Conservation (phyloP, 2,888 invertebrate genomes). For the Scaptomyza polygonia region DNA sequence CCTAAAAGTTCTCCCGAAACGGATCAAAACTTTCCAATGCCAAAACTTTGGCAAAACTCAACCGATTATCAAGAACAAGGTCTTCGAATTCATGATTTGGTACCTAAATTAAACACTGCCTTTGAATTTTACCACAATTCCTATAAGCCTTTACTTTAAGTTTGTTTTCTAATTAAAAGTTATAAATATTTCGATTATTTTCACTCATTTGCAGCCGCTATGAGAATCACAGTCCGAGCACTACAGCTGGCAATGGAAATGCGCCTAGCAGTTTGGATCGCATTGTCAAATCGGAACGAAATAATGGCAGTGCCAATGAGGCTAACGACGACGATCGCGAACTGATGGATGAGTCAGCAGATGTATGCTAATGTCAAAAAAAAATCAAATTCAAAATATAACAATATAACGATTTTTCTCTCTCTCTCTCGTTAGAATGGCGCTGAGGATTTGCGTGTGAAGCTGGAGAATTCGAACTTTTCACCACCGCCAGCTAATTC, state of each 20-base stretch:
- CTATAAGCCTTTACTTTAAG: too few relatives aligned
- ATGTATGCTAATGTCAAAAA: constrained; percentile 51
- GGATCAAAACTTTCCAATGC: too few relatives aligned
- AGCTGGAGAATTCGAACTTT: constrained; percentile 85
- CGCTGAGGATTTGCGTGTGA: constrained; percentile 90
- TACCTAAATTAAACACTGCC: too few relatives aligned
- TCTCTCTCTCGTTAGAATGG: constrained; percentile 73
- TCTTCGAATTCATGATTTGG: too few relatives aligned
- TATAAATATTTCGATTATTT: background rate
- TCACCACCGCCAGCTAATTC: constrained; percentile 87
- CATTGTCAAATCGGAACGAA: constrained; percentile 83
- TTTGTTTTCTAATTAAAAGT: background rate
- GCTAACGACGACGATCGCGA: constrained; percentile 84
- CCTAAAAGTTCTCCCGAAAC: too few relatives aligned
- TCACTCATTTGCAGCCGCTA: constrained; percentile 77
- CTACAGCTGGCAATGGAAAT: constrained; percentile 82
- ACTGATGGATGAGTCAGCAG: constrained; percentile 83
- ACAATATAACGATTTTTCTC: background rate
- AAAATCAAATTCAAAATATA: background rate
- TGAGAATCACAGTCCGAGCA: constrained; percentile 85
- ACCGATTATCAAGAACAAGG: too few relatives aligned
- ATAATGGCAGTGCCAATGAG: constrained; percentile 84
- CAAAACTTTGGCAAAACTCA: too few relatives aligned
- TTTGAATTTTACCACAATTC: too few relatives aligned
- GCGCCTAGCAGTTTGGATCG: constrained; percentile 76